These are phyloP conservation scores for Pheosia tremula DNA, from an alignment of 2,888 invertebrate species.

Conservation along the genomic window DNA sequence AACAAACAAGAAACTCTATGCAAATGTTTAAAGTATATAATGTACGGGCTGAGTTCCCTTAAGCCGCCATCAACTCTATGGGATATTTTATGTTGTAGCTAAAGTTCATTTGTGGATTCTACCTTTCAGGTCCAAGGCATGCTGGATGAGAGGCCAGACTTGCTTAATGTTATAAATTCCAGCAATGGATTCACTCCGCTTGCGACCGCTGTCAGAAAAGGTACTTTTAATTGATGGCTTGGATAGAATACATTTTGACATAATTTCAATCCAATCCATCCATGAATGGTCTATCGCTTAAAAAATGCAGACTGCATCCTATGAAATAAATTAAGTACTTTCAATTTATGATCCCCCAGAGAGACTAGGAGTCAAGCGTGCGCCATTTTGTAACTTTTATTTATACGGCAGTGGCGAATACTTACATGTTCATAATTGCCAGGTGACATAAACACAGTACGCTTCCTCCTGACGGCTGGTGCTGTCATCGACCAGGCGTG, in stretches of 20 bases:
- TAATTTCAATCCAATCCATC: too few species aligned
- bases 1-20: too few species aligned
- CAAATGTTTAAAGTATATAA: not conserved
- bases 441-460: slow-evolving; percentile 72
- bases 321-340: too few species aligned
- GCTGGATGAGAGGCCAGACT: slow-evolving; percentile 72
- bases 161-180: slow-evolving; percentile 74
- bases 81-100: too few species aligned
- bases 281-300: too few species aligned
- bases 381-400: too few species aligned
- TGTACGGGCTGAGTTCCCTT: too few species aligned
- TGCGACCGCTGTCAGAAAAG: slow-evolving; percentile 77
- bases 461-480: slow-evolving; percentile 70
- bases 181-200: slow-evolving; percentile 80
- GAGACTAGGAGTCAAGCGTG: too few species aligned
- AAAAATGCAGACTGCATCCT: too few species aligned
- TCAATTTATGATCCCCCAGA: too few species aligned
- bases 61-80: too few species aligned
- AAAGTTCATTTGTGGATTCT: not conserved
- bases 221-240: slow-evolving; percentile 27
- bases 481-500: slow-evolving; percentile 75
- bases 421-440: slow-evolving; percentile 6
- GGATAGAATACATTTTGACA: too few species aligned
- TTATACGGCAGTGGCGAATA: not conserved
- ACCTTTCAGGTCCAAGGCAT: slow-evolving; percentile 63